A percentile compares a stretch with the other conserved stretches of the same genome.
phyloP scores from a whole-genome alignment of 2,797 vertebrate genomes.

The Myiothlypis chrysogaster region DNA sequence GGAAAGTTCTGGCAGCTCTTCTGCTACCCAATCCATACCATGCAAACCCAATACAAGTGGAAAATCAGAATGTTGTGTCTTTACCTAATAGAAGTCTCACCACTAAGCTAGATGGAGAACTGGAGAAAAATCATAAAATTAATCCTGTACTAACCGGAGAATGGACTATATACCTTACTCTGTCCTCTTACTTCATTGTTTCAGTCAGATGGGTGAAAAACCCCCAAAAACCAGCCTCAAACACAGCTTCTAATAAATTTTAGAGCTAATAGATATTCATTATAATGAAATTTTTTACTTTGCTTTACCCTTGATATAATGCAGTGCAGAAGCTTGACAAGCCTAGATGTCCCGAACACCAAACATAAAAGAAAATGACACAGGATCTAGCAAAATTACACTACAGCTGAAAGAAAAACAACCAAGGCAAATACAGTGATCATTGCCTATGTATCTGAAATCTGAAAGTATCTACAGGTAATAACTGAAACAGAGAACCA shows the following conservation, averaged over 20 bases:
- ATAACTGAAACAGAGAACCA: not conserved
- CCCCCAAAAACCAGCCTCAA: fast-evolving
- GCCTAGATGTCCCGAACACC: not conserved
- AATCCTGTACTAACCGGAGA: not conserved
- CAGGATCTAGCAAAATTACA: not conserved
- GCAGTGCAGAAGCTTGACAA: not conserved
- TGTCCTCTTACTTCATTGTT: not conserved
- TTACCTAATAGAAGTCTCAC: not conserved
- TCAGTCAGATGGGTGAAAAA: not conserved
- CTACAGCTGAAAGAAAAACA: not conserved
- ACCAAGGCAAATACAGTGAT: not conserved
- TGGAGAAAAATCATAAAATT: not conserved
- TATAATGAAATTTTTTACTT: not conserved
- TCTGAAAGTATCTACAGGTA: not conserved
- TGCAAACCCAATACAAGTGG: not conserved
- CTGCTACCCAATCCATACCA: not conserved
- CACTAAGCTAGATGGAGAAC: not conserved
- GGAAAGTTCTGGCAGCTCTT: not conserved
- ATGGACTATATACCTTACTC: not conserved
- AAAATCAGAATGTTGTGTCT: not conserved
- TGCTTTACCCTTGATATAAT: not conserved
- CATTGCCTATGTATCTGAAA: not conserved
- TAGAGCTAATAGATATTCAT: not conserved
- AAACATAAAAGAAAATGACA: not conserved
- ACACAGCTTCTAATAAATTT: not conserved